Conservation (phyloP, 2,113 vertebrate species). For the Bubo scandiacus region DNA sequence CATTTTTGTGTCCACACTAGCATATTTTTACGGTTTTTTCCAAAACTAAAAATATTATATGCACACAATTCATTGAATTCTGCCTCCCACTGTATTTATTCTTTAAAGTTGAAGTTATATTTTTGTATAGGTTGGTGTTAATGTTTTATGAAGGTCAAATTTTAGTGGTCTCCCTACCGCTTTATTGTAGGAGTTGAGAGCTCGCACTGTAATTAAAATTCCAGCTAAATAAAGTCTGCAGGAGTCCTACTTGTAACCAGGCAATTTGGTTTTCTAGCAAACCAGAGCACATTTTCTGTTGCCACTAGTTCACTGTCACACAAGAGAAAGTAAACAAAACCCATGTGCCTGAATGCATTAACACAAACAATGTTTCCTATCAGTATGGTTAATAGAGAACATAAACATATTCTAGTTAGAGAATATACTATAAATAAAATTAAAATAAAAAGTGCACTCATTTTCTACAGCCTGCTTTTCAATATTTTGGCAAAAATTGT, state of each 20-base stretch:
- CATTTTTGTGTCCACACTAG: background rate
- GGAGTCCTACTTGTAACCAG: background rate
- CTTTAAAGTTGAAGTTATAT: background rate
- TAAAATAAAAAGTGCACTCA: fast-evolving
- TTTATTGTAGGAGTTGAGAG: background rate
- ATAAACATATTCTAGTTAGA: background rate
- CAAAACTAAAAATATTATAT: background rate
- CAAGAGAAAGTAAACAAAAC: background rate
- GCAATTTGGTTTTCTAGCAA: slow-evolving; percentile 27
- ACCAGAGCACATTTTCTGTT: background rate
- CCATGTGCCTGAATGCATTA: background rate
- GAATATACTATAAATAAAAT: background rate
- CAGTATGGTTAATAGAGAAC: background rate
- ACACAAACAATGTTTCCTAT: background rate
- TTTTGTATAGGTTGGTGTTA: slow-evolving; percentile 12
- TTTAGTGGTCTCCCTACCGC: background rate
- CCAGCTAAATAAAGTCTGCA: slow-evolving; percentile 20
- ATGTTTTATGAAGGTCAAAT: slow-evolving; percentile 50
- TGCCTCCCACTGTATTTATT: background rate
- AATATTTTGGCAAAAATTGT: background rate
- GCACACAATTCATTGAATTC: background rate
- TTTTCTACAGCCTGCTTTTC: background rate
- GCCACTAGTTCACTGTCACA: background rate
- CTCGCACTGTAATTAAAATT: slow-evolving; percentile 54
- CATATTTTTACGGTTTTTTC: background rate